phyloP scores from a whole-genome alignment of 2,888 invertebrate genomes.

The Cephonodes hylas region DNA sequence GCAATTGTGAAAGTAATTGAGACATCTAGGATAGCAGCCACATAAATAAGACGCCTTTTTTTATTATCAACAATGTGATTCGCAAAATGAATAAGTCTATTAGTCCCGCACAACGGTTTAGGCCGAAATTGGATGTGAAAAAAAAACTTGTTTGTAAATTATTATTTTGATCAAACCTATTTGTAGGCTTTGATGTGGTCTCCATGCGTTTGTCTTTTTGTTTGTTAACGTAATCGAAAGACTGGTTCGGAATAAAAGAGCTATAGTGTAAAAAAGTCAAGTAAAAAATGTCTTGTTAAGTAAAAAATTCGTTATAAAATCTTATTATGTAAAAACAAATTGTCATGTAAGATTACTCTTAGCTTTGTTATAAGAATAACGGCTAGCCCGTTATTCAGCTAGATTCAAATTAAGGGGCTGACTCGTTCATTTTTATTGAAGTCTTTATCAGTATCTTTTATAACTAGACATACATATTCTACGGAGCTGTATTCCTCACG shows the following conservation, averaged over 20 bases:
- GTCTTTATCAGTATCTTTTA: not conserved
- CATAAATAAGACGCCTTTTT: not conserved
- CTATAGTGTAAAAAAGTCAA: not conserved
- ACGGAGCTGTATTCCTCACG: too few species aligned
- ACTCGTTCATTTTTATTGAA: not conserved
- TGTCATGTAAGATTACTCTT: not conserved
- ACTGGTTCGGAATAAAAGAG: not conserved
- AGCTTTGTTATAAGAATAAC: not conserved
- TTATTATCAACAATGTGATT: constrained; percentile 16
- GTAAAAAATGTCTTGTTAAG: not conserved
- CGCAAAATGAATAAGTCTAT: constrained; percentile 20
- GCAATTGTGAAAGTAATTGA: constrained; percentile 22
- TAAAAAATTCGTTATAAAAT: not conserved
- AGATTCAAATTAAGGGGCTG: not conserved
- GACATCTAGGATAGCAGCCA: constrained; percentile 13
- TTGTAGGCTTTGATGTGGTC: not conserved
- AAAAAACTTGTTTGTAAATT: not conserved
- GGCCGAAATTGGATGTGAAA: not conserved
- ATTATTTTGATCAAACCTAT: not conserved
- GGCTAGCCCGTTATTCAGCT: not conserved
- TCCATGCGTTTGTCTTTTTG: not conserved
- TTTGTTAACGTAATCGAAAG: not conserved
- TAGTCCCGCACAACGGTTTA: not conserved
- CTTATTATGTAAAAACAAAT: not conserved
- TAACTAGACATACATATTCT: too few species aligned